Conservation (phyloP, 2,113 vertebrate species). For the Colinus virginianus region DNA sequence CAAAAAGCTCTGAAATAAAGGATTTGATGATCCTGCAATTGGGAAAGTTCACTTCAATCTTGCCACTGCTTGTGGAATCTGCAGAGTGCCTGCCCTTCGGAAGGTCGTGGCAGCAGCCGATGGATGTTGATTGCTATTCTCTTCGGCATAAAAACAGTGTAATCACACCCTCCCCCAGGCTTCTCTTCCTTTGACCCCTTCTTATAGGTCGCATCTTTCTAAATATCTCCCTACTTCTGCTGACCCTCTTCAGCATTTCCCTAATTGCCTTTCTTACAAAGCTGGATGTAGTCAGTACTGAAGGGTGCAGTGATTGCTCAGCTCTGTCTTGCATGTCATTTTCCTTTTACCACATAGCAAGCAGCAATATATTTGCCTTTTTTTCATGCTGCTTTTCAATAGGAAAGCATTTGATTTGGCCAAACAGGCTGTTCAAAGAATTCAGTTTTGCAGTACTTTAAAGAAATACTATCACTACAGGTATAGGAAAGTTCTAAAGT, state of each 20-base stretch:
- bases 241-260: constrained; percentile 27
- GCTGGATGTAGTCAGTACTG: not conserved
- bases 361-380: constrained; percentile 16
- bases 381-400: not conserved
- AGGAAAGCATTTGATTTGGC: not conserved
- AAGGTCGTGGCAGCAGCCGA: not conserved
- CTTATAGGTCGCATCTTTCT: constrained; percentile 10
- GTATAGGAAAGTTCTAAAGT: not conserved
- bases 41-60: not conserved
- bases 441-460: not conserved
- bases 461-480: not conserved
- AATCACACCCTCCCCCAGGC: constrained; percentile 19
- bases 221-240: constrained; percentile 27
- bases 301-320: not conserved
- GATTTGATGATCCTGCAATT: not conserved
- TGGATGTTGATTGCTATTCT: constrained; percentile 27
- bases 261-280: constrained; percentile 14
- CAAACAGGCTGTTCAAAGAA: not conserved
- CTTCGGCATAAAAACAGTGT: not conserved
- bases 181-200: not conserved
- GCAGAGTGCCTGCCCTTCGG: not conserved
- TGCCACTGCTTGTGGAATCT: not conserved
- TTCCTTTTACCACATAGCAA: not conserved
- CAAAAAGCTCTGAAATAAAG: not conserved
- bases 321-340: not conserved